Evolutionary conservation across 2,113 vertebrate species (phyloP).

Genomic region (Campylomormyrus tamandua): DNA sequence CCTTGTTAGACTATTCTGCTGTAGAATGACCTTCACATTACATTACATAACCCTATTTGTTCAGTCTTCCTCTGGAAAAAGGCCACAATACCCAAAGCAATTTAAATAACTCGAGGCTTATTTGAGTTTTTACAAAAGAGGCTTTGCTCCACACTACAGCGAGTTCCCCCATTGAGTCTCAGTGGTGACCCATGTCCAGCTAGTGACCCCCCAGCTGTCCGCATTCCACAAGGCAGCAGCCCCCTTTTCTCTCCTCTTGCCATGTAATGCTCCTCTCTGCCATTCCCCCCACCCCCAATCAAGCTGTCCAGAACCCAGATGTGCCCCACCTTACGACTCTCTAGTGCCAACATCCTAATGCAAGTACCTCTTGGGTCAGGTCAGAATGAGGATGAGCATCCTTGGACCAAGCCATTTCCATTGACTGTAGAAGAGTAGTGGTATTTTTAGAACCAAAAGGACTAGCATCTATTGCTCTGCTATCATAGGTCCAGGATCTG

Average conservation of each 20-base stretch:
- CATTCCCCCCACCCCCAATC: slow-evolving; percentile 25
- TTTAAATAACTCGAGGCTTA: neutral
- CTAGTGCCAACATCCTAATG: neutral
- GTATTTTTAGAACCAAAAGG: slow-evolving; percentile 22
- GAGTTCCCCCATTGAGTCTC: neutral
- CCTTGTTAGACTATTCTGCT: neutral
- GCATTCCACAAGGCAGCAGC: neutral
- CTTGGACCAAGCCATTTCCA: neutral
- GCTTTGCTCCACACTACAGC: neutral
- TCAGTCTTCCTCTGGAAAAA: neutral
- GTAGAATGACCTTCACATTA: neutral
- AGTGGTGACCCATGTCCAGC: neutral
- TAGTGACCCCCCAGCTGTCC: neutral
- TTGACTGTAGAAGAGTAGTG: neutral
- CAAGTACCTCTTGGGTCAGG: neutral
- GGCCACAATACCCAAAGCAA: neutral
- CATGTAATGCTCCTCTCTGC: neutral
- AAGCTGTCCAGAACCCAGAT: slow-evolving; percentile 9
- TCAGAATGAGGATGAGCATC: neutral
- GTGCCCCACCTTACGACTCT: neutral
- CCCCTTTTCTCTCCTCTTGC: neutral
- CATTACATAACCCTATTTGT: neutral
- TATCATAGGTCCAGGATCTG: neutral
- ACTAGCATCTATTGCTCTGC: neutral
- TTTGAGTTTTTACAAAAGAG: neutral